Conservation (phyloP, 2,113 vertebrate genomes). For the Rousettus leschenaultii region DNA sequence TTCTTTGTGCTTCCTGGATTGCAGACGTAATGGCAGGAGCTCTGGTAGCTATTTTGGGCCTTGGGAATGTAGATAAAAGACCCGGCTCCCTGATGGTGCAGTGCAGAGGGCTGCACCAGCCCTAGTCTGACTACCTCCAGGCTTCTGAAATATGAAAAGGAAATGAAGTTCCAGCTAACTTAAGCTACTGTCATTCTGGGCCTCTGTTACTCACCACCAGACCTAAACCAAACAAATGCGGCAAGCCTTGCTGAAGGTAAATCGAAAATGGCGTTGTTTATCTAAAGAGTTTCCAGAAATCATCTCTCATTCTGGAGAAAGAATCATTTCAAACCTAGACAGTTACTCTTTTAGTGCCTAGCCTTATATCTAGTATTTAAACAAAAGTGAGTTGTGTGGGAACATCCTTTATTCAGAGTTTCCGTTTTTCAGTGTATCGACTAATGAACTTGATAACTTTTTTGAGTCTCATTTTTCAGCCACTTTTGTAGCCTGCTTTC, state of each 20-base stretch:
- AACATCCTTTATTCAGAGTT: conserved; percentile 29
- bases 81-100: background rate
- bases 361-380: background rate
- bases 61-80: background rate
- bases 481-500: background rate
- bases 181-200: background rate
- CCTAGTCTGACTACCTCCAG: background rate
- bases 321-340: background rate
- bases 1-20: background rate
- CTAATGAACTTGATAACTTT: background rate
- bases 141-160: background rate
- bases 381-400: background rate
- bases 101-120: rapidly evolving
- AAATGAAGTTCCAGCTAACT: background rate
- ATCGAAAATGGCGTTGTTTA: background rate
- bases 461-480: background rate
- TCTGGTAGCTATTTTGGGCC: background rate
- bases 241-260: background rate
- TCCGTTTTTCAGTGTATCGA: background rate
- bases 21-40: background rate
- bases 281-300: conserved; percentile 9
- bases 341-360: background rate
- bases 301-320: background rate
- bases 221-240: background rate
- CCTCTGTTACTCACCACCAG: background rate